A percentile compares a stretch with the other conserved stretches of the same genome.
These are phyloP conservation scores for Spodoptera litura DNA, from an alignment of 1,140 invertebrate genomes.

Conservation along the genomic window DNA sequence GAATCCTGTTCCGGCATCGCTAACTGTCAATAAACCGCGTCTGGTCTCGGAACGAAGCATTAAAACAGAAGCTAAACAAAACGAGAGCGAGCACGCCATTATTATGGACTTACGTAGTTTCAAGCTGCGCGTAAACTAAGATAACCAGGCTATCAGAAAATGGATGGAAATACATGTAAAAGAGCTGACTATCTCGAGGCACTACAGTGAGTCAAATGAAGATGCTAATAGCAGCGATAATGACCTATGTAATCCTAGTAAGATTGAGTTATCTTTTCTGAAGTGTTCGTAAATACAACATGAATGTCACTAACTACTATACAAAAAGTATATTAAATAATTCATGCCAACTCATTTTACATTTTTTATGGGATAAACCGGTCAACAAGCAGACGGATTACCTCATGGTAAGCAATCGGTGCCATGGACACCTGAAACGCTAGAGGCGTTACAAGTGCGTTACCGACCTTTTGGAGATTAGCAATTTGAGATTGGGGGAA, in stretches of 20 bases:
- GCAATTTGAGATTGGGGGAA: too few relatives aligned
- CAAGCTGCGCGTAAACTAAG: slow-evolving; percentile 1
- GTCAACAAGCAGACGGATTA: too few relatives aligned
- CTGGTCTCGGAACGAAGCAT: slow-evolving; percentile 33
- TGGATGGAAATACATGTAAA: slow-evolving; percentile 28
- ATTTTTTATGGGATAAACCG: too few relatives aligned
- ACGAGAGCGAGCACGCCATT: slow-evolving; percentile 4
- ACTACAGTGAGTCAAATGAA: not conserved
- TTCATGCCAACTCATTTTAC: too few relatives aligned
- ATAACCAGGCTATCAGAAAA: slow-evolving; percentile 13
- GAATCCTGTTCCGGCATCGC: slow-evolving; percentile 46
- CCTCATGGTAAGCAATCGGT: too few relatives aligned
- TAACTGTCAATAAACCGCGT: slow-evolving; percentile 49
- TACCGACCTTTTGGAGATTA: too few relatives aligned
- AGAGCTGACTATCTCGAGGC: slow-evolving; percentile 21
- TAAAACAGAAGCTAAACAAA: slow-evolving; percentile 37
- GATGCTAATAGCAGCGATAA: not conserved
- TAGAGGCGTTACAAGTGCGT: too few relatives aligned
- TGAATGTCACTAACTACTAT: too few relatives aligned
- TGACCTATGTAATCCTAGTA: slow-evolving; percentile 13
- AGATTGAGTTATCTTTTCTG: not conserved
- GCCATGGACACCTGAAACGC: too few relatives aligned
- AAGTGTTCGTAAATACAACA: too few relatives aligned
- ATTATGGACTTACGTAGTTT: slow-evolving; percentile 10
- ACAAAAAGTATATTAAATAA: too few relatives aligned